Evolutionary conservation across 2,113 vertebrate species (phyloP), one percentile per base, ranked within the genome.

Genomic region (Puffinus mauretanicus): DNA sequence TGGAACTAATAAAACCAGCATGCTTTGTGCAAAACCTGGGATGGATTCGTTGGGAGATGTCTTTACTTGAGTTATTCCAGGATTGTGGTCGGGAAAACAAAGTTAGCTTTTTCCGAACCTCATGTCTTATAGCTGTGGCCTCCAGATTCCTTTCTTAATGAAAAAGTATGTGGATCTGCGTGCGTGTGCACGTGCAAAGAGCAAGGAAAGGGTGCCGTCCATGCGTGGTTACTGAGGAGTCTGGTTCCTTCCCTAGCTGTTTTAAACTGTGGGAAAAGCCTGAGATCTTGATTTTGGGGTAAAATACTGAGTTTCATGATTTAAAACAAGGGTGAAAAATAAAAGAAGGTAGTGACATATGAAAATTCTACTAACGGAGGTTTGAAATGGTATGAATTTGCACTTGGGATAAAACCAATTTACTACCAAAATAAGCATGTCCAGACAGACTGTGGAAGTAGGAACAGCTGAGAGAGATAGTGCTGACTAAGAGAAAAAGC

Each of bases 11-110:
- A 95, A 96, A 96, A 92, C 91, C 82, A 88, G 58, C 46, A 88
- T 93, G 95, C 79, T 95, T 81, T 83, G 49, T 97, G 93, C 78
- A 97, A 97, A 97, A 96, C 94, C 94, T 83, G 97, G 97, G 93
- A 26, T 94, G 95, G 96, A 96, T 94, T 97, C 27, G 0, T 29
- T 49, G 46, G 87, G 88, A 90, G 75, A 73, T 40, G 46, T n/a
- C 64, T 67, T 49, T 80, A 49, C 49, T 90, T 47, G 30, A 76
- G 34, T 69, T 85, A 22, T 57, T 66, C 22, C 76, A 57, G 72
- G 44, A 30, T 10, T 86, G 69, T 57, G n/a, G 38, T 44, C 0
- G 1, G 73, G 47, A 82, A 82, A 84, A 65, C 47, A 70, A 80
- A 95, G 61, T 80, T 77, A 77, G 54, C 24, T 58, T 83, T 76